These are phyloP conservation scores for Oceanodroma leucorhoa DNA, from an alignment of 2,797 vertebrate species.

Conservation along the genomic window DNA sequence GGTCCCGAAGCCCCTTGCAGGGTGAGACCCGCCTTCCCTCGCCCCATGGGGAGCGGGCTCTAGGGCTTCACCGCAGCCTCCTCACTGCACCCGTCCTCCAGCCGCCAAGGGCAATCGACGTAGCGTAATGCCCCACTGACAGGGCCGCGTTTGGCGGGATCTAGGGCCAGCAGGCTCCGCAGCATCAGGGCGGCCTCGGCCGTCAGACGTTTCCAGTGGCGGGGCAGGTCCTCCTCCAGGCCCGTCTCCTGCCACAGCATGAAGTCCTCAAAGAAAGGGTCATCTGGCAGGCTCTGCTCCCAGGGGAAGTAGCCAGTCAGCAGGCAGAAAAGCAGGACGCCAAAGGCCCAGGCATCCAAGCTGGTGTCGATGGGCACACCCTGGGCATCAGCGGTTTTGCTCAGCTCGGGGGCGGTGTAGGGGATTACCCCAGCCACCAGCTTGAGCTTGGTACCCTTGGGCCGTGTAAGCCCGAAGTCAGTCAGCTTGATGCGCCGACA, in stretches of 20 bases:
- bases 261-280: conserved; percentile 86
- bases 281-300: conserved; percentile 86
- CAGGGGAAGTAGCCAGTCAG: conserved; percentile 95
- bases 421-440: conserved; percentile 79
- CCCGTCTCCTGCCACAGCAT: conserved; percentile 81
- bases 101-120: conserved; percentile 24
- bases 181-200: conserved; percentile 61
- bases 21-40: neutral
- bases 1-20: neutral
- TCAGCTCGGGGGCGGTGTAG: conserved; percentile 89
- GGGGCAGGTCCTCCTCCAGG: conserved; percentile 71
- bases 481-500: conserved; percentile 90
- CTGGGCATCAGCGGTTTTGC: conserved; percentile 18
- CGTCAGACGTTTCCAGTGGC: conserved; percentile 86
- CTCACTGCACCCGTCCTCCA: accelerated
- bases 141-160: conserved; percentile 28
- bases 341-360: conserved; percentile 93
- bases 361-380: conserved; percentile 81
- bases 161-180: conserved; percentile 55
- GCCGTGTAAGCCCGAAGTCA: conserved; percentile 88
- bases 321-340: conserved; percentile 89
- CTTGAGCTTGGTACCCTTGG: conserved; percentile 78
- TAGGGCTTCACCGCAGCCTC: neutral
- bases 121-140: conserved; percentile 14
- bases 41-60: accelerated